Conservation (phyloP, 92 coral and sea anemone genomes). For the Phymanthus crucifer region DNA sequence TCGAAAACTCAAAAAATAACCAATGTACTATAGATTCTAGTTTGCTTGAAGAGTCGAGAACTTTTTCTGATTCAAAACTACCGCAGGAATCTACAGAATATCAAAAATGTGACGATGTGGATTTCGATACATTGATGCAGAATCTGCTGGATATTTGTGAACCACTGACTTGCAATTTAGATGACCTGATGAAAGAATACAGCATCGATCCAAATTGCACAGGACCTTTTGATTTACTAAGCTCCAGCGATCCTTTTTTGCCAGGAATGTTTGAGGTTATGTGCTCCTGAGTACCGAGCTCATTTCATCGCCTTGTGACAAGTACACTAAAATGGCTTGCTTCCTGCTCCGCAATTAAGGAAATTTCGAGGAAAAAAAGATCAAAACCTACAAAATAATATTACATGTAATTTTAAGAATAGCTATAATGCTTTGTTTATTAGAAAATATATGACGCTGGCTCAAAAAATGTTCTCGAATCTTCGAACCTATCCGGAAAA, state of each 20-base stretch:
- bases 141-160: slow-evolving; percentile 67
- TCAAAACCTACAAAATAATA: background rate
- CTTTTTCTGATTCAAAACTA: background rate
- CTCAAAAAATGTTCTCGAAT: background rate
- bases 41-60: background rate
- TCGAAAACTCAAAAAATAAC: slow-evolving; percentile 7
- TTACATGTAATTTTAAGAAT: background rate
- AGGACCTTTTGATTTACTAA: slow-evolving; percentile 53
- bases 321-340: background rate
- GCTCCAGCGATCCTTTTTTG: slow-evolving; percentile 72
- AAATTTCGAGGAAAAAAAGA: background rate
- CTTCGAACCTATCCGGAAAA: background rate
- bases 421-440: background rate
- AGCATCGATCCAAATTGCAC: slow-evolving; percentile 49
- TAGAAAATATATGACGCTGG: background rate
- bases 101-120: slow-evolving; percentile 48
- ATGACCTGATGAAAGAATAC: slow-evolving; percentile 78
- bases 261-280: slow-evolving; percentile 89
- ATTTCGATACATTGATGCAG: slow-evolving; percentile 67
- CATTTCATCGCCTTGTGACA: background rate
- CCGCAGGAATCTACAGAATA: background rate
- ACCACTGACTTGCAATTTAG: slow-evolving; percentile 64
- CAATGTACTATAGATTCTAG: background rate
- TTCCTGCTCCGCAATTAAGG: background rate
- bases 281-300: slow-evolving; percentile 51